Evolutionary conservation across 2,797 vertebrate species (phyloP).

Genomic region (Oryzias sinensis): DNA sequence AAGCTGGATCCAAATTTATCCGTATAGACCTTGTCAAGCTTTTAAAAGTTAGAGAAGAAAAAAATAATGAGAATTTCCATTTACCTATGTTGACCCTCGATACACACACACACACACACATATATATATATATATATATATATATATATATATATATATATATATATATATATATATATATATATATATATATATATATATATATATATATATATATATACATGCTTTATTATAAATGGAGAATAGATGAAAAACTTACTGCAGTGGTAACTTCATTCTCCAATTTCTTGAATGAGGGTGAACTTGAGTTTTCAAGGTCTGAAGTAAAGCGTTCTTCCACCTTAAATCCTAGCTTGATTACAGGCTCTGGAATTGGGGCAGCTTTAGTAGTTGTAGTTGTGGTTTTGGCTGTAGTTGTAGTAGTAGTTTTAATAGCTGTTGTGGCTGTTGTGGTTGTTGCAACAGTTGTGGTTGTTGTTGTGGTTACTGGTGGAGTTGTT

Average conservation of each 20-base stretch:
- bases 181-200: no score
- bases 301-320: conserved; percentile 8
- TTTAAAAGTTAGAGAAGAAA: conserved; percentile 6
- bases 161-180: no score
- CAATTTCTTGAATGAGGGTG: conserved; percentile 10
- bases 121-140: no score
- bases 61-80: neutral
- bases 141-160: no score
- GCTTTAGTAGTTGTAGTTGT: neutral
- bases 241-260: conserved; percentile 14
- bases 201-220: no score
- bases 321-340: fast-evolving
- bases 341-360: conserved; percentile 17
- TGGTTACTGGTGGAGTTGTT: neutral
- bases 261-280: neutral
- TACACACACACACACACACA: no score
- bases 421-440: neutral
- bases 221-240: no score
- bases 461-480: neutral
- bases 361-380: neutral
- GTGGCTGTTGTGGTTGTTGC: neutral
- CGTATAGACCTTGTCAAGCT: neutral
- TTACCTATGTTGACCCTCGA: no score
- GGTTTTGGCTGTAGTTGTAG: no score
- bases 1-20: fast-evolving